Evolutionary conservation across 2,888 invertebrate species (phyloP), one percentile per base, ranked within the genome.

Genomic region (Argyresthia goedartella): DNA sequence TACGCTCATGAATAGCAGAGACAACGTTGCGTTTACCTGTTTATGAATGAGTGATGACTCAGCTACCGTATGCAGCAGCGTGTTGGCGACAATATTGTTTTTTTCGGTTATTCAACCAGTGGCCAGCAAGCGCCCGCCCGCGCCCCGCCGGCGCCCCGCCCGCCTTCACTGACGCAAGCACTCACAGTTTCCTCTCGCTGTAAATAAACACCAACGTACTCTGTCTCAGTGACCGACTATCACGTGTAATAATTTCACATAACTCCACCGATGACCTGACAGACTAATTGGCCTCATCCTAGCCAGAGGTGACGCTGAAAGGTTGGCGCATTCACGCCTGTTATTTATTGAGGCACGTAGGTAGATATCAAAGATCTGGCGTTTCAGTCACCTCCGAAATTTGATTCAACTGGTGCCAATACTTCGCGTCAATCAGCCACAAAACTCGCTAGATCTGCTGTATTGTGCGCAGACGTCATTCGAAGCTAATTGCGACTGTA

Each of bases 31-130:
- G 25, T 25, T 25, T 25, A 25, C 25, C 47, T 36, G 8, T 42
- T 45, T 46, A 50, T 52, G 52, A 52, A 48, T 50, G 53, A 53
- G 33, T 48, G 41, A 36, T 36, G 52, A 49, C 36, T 44, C 35
- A 16, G 11, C 16, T 4, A 11, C 14, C 15, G 45, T 46, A 36
- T 35, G 35, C 11, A 15, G 43, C 11, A 34, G 33, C 46, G 13
- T 35, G 39, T n/a, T 42, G 41, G 11, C 25, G 41, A 16, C 16
- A 35, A n/a, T n/a, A 36, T 55, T 65, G 59, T 64, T 59, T 60
- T 59, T 61, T 69, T 67, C 67, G 76, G 75, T 76, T 77, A 74
- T 79, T 78, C 73, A 80, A 80, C 76, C 67, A 70, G 54, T 59
- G 60, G 58, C 54, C 53, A 49, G 52, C 47, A 42, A 25, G 25